A percentile compares a stretch with the other conserved stretches of the same genome.
These are phyloP conservation scores for Eulemur albifrons DNA, from an alignment of 2,797 vertebrate genomes.

Conservation along the genomic window DNA sequence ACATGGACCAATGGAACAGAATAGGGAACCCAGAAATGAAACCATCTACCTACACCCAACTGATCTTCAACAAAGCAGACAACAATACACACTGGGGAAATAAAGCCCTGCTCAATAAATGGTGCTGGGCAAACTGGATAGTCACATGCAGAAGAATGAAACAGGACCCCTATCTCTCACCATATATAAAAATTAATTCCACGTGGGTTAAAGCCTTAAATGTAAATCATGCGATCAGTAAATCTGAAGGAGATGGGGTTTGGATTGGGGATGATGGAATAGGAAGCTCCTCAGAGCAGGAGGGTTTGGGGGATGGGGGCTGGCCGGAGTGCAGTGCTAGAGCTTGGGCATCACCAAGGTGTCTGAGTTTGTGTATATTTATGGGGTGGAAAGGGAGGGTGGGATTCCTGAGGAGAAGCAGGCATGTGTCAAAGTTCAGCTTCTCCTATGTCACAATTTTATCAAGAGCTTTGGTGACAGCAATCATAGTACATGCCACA, in stretches of 20 bases:
- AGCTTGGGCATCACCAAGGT: rapidly evolving
- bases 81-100: no score
- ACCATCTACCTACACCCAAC: no score
- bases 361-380: rapidly evolving
- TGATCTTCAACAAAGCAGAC: no score
- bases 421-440: neutral
- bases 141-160: no score
- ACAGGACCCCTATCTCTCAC: no score
- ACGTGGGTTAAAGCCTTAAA: no score
- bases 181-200: no score
- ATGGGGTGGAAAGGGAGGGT: neutral
- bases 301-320: no score
- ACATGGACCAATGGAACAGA: no score
- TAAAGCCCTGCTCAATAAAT: no score
- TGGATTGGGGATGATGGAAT: neutral
- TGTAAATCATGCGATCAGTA: neutral
- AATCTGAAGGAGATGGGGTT: neutral
- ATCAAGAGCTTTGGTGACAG: neutral
- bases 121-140: no score
- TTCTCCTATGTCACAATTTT: rapidly evolving
- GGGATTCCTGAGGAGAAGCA: neutral
- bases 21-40: no score
- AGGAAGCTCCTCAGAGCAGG: neutral
- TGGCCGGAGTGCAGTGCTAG: neutral
- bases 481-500: rapidly evolving